Conservation (phyloP, 2,797 vertebrate genomes). For the Onychomys leucogaster region DNA sequence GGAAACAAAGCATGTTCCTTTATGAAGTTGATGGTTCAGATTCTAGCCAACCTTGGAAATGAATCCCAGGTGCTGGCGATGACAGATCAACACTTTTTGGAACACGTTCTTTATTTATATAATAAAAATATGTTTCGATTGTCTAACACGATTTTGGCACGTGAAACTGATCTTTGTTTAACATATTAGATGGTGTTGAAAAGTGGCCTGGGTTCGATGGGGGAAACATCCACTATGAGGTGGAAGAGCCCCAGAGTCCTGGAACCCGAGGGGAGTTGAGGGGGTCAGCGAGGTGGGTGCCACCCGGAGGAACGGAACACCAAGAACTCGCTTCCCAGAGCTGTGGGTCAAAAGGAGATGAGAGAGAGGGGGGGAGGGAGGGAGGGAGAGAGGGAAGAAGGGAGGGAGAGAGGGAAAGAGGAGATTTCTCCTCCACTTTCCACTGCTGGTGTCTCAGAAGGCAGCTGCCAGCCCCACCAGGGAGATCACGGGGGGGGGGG, state of each 20-base stretch:
- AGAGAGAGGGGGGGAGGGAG: neutral
- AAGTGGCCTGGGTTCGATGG: neutral
- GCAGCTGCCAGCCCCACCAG: neutral
- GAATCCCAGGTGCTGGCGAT: constrained; percentile 5
- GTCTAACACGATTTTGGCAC: neutral
- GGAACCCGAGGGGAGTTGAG: neutral
- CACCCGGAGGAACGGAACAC: rapidly evolving
- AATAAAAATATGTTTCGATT: neutral
- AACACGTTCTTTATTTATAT: neutral
- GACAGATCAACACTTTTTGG: neutral
- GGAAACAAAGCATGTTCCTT: neutral
- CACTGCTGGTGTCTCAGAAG: neutral
- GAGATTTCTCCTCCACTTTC: neutral
- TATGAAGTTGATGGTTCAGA: neutral
- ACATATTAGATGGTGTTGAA: neutral
- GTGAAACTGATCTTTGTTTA: neutral
- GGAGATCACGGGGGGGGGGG: rapidly evolving
- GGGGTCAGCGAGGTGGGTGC: neutral
- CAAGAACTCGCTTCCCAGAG: neutral
- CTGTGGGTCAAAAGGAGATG: neutral
- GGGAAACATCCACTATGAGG: rapidly evolving
- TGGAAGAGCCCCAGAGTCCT: neutral
- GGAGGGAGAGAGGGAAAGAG: too few species aligned
- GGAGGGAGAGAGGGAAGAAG: rapidly evolving
- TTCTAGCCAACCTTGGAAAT: neutral